Evolutionary conservation across 2,113 vertebrate genomes (phyloP), one percentile per base, ranked within the genome.

Genomic region (Stigmatopora argus): DNA sequence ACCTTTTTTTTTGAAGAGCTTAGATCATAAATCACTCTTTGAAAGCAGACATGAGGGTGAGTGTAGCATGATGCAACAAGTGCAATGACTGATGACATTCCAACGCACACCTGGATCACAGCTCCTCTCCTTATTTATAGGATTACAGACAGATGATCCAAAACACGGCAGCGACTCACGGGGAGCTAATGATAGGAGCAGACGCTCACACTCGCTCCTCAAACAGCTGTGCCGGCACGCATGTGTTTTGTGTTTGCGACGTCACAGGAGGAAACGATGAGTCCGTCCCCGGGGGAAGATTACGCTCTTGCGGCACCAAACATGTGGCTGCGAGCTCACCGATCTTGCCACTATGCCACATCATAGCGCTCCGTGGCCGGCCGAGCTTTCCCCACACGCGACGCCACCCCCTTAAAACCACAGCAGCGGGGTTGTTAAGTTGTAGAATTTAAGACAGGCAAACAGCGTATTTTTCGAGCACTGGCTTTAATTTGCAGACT

Each of bases 81-180:
- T 73, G 68, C 65, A n/a, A 67, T 86, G 88, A 87, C 79, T 85
- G 85, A 88, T 48, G 59, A 46, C 49, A 64, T 78, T 86, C 83
- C 78, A 64, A 71, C 60, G 64, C 62, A 81, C 86, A 85, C 86
- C 81, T 80, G 83, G 71, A 49, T 38, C 15, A 26, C 64, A 77
- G 57, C 2, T 14, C 53, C 53, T 56, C 65, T n/a, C 34, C 21
- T 70, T 64, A 67, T 78, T 81, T 75, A 73, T 71, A 69, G 69
- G 58, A 41, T 61, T 26, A 52, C 64, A 65, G 69, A 75, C 64
- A 71, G 67, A 75, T 72, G 44, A 58, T 71, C 46, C 57, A 70
- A 76, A 70, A 68, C 65, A 69, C 10, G 57, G 53, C 13, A 65
- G 55, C 47, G 46, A 19, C 75, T 77, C 71, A 14, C 35, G 3